Percentiles rank a stretch among this genome's conserved stretches.
Evolutionary conservation across 2,888 invertebrate species (phyloP).

Genomic region (Athetis lepigone): DNA sequence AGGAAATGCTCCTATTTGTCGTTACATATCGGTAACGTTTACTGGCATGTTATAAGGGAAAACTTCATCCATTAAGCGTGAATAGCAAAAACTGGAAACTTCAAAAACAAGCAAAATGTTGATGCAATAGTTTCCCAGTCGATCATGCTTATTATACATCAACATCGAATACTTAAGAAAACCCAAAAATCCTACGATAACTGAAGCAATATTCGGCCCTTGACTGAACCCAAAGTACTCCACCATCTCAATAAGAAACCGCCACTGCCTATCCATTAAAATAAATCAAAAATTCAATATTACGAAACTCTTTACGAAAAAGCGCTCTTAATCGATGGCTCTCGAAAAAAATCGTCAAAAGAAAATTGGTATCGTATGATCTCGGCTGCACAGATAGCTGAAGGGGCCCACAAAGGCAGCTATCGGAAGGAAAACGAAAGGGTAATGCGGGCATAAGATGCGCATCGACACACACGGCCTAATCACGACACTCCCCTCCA

Average conservation of each 20-base stretch:
- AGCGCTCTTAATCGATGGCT: conserved; percentile 72
- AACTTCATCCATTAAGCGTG: conserved; percentile 6
- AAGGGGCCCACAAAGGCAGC: conserved; percentile 86
- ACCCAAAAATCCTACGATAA: neutral
- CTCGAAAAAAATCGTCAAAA: conserved; percentile 74
- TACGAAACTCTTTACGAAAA: conserved; percentile 44
- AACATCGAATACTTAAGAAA: neutral
- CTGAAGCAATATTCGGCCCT: conserved; percentile 3
- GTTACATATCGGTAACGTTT: conserved; percentile 35
- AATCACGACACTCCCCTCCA: conserved; percentile 80
- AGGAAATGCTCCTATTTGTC: conserved; percentile 33
- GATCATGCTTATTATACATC: neutral
- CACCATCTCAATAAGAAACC: conserved; percentile 29
- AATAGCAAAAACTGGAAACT: neutral
- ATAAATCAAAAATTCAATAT: conserved; percentile 63
- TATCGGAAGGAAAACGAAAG: conserved; percentile 90
- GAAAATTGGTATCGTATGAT: conserved; percentile 86
- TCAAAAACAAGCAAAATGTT: neutral
- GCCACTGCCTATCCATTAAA: conserved; percentile 47
- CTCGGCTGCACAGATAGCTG: conserved; percentile 81
- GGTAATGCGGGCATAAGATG: conserved; percentile 91
- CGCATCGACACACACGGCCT: conserved; percentile 90
- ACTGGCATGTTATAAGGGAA: conserved; percentile 9
- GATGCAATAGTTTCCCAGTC: neutral
- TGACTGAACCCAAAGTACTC: conserved; percentile 16